Conservation (phyloP, 1,140 invertebrate genomes). For the Papilio polyxenes region DNA sequence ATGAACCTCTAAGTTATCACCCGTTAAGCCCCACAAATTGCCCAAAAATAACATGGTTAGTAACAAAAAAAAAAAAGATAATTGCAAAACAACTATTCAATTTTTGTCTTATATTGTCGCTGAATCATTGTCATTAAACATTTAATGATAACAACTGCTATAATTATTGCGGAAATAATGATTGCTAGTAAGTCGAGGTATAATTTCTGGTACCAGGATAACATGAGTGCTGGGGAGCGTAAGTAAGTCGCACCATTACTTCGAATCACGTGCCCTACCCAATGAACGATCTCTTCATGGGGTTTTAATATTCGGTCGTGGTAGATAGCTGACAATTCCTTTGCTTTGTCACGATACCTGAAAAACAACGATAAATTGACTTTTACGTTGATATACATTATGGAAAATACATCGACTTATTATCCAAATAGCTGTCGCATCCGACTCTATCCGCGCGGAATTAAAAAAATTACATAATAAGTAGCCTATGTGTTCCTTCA, state of each 20-base stretch:
- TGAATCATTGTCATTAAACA: background rate
- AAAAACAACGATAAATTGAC: slow-evolving; percentile 9
- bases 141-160: background rate
- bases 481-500: no score
- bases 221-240: slow-evolving; percentile 68
- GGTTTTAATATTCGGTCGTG: slow-evolving; percentile 47
- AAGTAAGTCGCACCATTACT: slow-evolving; percentile 74
- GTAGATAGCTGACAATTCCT: slow-evolving; percentile 47
- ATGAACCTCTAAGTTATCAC: no score
- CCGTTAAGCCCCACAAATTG: no score
- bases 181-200: slow-evolving; percentile 48
- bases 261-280: slow-evolving; percentile 55
- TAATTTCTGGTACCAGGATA: slow-evolving; percentile 61
- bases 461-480: no score
- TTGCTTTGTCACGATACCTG: slow-evolving; percentile 46
- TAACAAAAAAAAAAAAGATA: background rate
- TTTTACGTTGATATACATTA: background rate
- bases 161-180: slow-evolving; percentile 9
- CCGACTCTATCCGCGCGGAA: no score
- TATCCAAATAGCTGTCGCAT: no score
- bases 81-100: background rate
- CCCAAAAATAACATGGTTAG: no score
- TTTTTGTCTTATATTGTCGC: slow-evolving; percentile 21
- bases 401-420: no score
- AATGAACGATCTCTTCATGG: slow-evolving; percentile 51